Percentiles rank a stretch among this genome's conserved stretches.
Conservation (phyloP, 2,888 invertebrate genomes). For the Hypena proboscidalis region DNA sequence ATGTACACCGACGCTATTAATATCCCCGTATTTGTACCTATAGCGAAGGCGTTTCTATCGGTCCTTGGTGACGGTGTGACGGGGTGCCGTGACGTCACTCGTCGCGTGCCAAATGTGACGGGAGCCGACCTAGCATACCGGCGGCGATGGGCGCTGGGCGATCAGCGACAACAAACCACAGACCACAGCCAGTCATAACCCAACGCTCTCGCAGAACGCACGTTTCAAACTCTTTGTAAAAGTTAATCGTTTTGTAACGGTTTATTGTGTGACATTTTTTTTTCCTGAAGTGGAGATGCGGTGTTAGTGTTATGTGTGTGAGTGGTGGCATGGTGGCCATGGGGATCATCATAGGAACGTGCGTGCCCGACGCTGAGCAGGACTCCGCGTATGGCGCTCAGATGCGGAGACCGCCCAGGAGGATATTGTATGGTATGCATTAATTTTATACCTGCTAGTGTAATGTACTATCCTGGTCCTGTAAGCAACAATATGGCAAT, state of each 20-base stretch:
- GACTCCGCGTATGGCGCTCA: constrained; percentile 81
- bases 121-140: constrained; percentile 29
- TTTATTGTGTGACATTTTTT: constrained; percentile 21
- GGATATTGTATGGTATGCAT: constrained; percentile 75
- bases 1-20: constrained; percentile 26
- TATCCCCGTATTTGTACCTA: constrained; percentile 27
- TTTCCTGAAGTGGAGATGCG: constrained; percentile 38
- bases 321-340: constrained; percentile 74
- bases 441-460: not conserved
- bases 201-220: constrained; percentile 25
- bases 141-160: no score
- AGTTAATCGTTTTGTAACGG: constrained; percentile 14
- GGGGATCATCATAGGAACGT: constrained; percentile 90
- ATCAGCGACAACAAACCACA: constrained; percentile 18
- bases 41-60: constrained; percentile 30
- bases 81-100: no score
- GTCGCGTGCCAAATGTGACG: constrained; percentile 43
- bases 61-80: constrained; percentile 32
- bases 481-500: no score
- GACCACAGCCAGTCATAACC: constrained; percentile 39
- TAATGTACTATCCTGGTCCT: no score
- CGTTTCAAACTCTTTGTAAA: constrained; percentile 26
- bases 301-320: constrained; percentile 47
- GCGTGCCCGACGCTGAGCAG: constrained; percentile 88
- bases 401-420: constrained; percentile 70